Base-by-base conservation (phyloP, 2,797 vertebrate genomes). In the Acridotheres tristis region DNA sequence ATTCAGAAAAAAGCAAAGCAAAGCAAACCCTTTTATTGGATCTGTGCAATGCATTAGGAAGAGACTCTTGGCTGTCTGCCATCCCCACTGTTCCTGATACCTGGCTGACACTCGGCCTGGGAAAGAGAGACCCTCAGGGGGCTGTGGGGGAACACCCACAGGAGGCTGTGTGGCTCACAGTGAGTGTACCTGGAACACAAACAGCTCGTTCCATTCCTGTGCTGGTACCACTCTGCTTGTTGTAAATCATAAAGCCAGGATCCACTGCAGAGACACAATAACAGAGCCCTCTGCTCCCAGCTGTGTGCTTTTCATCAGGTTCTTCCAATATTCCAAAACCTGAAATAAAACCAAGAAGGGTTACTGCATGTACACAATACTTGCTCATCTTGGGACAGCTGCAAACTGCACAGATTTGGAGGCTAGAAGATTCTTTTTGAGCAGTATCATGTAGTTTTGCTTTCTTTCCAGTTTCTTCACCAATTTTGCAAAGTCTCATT, bases 51-150 rank as follows among this genome's bases (percentile, higher is more conserved):
- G 29, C 8, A 2, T 82, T 90, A 82, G 59, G 74, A 62, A 9
- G 83, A 79, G 54, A 2, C 14, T 55, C 11, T 43, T 88, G 73
- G 73, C 61, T 78, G 75, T 11, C 32, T 89, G 75, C 47, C 61
- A n/a, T 62, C 36, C 58, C 4, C 27, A 17, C 4, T 58, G 38
- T 12, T 94, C 50, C 54, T 65, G 51, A 8, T 68, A 19, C 51
- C 67, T 85, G 71, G 32, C 66, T 94, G 78, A 72, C 78, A 20
- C 29, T 68, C 72, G 19, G 48, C 45, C 71, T 85, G 75, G 69
- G 25, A 19, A 18, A 42, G 26, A 58, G 36, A 8, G 6, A 1
- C 34, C 36, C 67, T 73, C 21, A 13, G 63, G 59, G 61, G 58
- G n/a, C 29, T 23, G 66, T 65, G 58, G 58, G 58, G 62, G 16